Evolutionary conservation across 2,888 invertebrate genomes (phyloP).

Genomic region (Euplexia lucipara): DNA sequence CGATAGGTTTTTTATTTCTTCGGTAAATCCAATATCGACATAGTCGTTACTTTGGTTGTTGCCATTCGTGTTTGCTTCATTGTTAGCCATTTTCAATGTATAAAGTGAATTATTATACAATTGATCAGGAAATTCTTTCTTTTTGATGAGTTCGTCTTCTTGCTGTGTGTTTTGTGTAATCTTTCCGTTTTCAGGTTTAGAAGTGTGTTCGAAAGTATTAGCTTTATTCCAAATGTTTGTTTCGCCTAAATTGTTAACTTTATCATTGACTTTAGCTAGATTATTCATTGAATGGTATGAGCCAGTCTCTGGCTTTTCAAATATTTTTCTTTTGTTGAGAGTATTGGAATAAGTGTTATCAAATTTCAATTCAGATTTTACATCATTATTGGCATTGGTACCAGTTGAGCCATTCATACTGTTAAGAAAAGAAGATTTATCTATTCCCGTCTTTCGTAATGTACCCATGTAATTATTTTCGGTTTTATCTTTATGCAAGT

Average conservation of each 20-base stretch:
- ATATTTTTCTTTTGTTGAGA: constrained; percentile 82
- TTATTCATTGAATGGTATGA: constrained; percentile 65
- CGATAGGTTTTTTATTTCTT: constrained; percentile 56
- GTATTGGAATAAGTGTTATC: constrained; percentile 81
- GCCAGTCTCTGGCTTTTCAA: constrained; percentile 79
- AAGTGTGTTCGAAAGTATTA: constrained; percentile 63
- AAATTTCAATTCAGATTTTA: constrained; percentile 74
- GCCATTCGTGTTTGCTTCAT: constrained; percentile 38
- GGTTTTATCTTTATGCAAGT: constrained; percentile 78
- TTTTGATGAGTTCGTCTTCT: constrained; percentile 72
- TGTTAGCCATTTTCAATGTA: constrained; percentile 73
- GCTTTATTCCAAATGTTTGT: constrained; percentile 67
- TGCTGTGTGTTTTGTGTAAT: constrained; percentile 52
- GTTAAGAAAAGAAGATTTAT: constrained; percentile 78
- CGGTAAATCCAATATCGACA: constrained; percentile 34
- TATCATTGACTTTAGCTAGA: constrained; percentile 67
- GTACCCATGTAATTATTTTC: constrained; percentile 76
- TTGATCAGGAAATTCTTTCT: constrained; percentile 72
- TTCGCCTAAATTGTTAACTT: constrained; percentile 65
- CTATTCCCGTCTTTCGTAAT: constrained; percentile 74
- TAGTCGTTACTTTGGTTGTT: constrained; percentile 43
- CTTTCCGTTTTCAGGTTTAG: constrained; percentile 59
- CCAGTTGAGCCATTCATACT: constrained; percentile 70
- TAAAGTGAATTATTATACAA: constrained; percentile 84
- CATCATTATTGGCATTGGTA: constrained; percentile 69